These are phyloP conservation scores for Opisthograptis luteolata DNA, from an alignment of 2,888 invertebrate genomes.

Conservation along the genomic window DNA sequence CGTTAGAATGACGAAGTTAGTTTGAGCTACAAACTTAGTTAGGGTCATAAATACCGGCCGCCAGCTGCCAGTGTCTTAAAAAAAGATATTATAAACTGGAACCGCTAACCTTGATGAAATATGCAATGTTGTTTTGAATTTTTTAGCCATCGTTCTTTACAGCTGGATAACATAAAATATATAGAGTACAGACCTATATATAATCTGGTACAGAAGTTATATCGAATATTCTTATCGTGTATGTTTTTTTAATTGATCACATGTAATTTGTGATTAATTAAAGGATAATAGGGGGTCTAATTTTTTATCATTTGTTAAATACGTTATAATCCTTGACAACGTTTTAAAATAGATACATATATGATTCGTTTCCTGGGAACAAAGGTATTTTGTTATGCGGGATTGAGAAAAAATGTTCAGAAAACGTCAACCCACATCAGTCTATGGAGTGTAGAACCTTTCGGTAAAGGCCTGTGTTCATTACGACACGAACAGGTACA, in stretches of 20 bases:
- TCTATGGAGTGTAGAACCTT: slow-evolving; percentile 45
- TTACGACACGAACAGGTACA: slow-evolving; percentile 43
- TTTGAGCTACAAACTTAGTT: slow-evolving; percentile 47
- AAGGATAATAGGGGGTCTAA: not conserved
- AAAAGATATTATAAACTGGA: slow-evolving; percentile 45
- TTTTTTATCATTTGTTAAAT: not conserved
- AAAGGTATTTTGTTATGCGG: slow-evolving; percentile 35
- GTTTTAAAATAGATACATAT: slow-evolving; percentile 12
- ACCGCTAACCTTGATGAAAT: slow-evolving; percentile 41
- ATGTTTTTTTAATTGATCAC: no score
- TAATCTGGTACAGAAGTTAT: no score
- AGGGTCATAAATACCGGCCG: slow-evolving; percentile 48
- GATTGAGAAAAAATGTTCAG: slow-evolving; percentile 45
- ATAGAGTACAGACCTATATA: not conserved
- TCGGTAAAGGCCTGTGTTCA: slow-evolving; percentile 41
- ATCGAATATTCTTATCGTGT: no score
- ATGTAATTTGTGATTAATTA: no score
- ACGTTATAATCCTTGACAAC: slow-evolving; percentile 4
- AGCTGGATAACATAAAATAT: not conserved
- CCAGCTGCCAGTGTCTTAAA: slow-evolving; percentile 48
- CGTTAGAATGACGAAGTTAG: slow-evolving; percentile 51
- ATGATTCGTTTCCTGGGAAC: slow-evolving; percentile 26
- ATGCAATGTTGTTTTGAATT: slow-evolving; percentile 42
- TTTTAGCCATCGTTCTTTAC: slow-evolving; percentile 17
- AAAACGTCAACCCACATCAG: slow-evolving; percentile 62